Evolutionary conservation across 2,113 vertebrate genomes (phyloP).

Genomic region (Hippocampus abdominalis): DNA sequence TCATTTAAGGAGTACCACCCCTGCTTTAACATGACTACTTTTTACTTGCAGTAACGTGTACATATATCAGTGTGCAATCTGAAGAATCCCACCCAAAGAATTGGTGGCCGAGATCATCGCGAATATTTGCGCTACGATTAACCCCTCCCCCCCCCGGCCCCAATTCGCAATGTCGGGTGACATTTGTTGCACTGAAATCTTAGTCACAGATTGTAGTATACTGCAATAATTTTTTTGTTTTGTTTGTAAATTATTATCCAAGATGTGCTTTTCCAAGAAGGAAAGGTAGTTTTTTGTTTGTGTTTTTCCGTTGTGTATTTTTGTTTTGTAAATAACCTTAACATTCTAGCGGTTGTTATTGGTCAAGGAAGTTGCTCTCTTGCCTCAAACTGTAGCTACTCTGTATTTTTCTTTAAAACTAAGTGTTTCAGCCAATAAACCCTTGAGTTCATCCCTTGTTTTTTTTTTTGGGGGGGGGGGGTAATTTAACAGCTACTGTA

Average conservation of each 20-base stretch:
- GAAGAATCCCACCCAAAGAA: conserved; percentile 42
- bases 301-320: conserved; percentile 59
- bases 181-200: conserved; percentile 90
- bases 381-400: conserved; percentile 52
- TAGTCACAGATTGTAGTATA: conserved; percentile 91
- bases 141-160: no score
- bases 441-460: conserved; percentile 41
- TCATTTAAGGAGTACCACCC: background rate
- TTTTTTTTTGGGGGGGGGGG: background rate
- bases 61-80: conserved; percentile 66
- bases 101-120: conserved; percentile 1
- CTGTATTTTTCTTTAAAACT: conserved; percentile 65
- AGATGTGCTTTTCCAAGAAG: conserved; percentile 69
- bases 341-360: conserved; percentile 66
- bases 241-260: conserved; percentile 88
- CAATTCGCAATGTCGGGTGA: background rate
- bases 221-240: conserved; percentile 88
- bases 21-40: conserved; percentile 50
- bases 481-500: background rate
- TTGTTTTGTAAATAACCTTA: conserved; percentile 88
- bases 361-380: background rate
- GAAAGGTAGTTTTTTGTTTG: conserved; percentile 24
- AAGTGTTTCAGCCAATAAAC: conserved; percentile 71
- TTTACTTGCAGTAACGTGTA: conserved; percentile 58
- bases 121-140: background rate